Evolutionary conservation across 2,888 invertebrate species (phyloP), one percentile per base, ranked within the genome.

Genomic region (Escarpia spicata): DNA sequence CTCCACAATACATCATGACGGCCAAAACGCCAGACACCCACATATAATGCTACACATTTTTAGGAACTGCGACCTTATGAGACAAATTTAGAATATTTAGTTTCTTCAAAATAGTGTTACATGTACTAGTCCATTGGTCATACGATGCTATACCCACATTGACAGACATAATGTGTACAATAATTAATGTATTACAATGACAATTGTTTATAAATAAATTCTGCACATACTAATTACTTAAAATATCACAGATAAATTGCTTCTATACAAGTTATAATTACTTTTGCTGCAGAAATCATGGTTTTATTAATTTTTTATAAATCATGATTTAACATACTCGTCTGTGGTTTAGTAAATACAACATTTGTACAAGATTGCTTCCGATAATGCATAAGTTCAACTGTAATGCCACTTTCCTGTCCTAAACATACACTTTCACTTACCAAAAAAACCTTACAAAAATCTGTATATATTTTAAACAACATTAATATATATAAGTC

Each of bases 211-310:
- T 75, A 75, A 26, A 75, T 75, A 75, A 75, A 75, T 26, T 75
- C 75, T 75, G 75, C 75, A 52, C 26, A 26, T 6, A 75, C 19
- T 75, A 75, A 75, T 75, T 75, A 75, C n/a, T 75, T 75, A 75
- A 75, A n/a, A 75, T 75, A 75, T 75, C 75, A 75, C 75, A 75
- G 75, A 75, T 75, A 75, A 26, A 75, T 19, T 75, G 75, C 75
- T 75, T 75, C n/a, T n/a, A 26, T 75, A 75, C 75, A 19, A 75
- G 75, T 75, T 75, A 75, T 75, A 26, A 75, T 15, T 26, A 75
- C 15, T 75, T 75, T 75, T 3, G 75, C 26, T 26, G n/a, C n/a
- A 75, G n/a, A 75, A 75, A 75, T 75, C 75, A 75, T 75, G 26
- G n/a, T n/a, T 19, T 75, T 9, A 52, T 75, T 9, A 52, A 52